Evolutionary conservation across 2,797 vertebrate genomes (phyloP), one percentile per base, ranked within the genome.

Genomic region (Pseudochirops cupreus): DNA sequence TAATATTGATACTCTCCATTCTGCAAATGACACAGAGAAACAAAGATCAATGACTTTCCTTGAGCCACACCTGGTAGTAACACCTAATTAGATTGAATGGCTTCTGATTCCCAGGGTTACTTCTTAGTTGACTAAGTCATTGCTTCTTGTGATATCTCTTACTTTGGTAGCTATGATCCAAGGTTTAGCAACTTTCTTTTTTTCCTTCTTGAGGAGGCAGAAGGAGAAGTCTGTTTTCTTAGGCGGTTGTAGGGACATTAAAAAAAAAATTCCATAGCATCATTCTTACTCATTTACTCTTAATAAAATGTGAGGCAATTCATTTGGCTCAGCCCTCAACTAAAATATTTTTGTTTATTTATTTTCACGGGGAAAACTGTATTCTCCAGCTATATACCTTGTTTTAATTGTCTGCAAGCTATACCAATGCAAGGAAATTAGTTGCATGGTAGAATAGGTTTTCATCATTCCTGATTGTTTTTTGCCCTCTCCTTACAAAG

Each of bases 41-140:
- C 24, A 87, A 50, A 50, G 39, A 39, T 28, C 39, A 33, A 1
- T 1, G 0, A 53, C 29, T 5, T 3, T 26, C 50, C 46, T 56
- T 29, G 39, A 28, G 3, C 26, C 3, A 4, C 3, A 26, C 11
- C n/a, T 74, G 33, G 33, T 4, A 1, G 33, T 57, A 0, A 0
- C 1, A 16, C 4, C 18, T 52, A 1, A 28, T 16, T 16, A 13
- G 55, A 7, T n/a, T 54, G 39, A 46, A 50, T 46, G 74, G 39
- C 39, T 87, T 21, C 0, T 74, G 29, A 3, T 16, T n/a, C 18
- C 13, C 53, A 10, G 74, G 21, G 4, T 46, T 56, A 28, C 31
- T 52, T 18, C 26, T 14, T 21, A 24, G 2, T 13, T 31, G 39
- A 55, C 21, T 18, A 67, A 91, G 33, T 31, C 5, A 4, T 24